Conservation (phyloP, 1,140 invertebrate species). For the Trichonephila clavata region DNA sequence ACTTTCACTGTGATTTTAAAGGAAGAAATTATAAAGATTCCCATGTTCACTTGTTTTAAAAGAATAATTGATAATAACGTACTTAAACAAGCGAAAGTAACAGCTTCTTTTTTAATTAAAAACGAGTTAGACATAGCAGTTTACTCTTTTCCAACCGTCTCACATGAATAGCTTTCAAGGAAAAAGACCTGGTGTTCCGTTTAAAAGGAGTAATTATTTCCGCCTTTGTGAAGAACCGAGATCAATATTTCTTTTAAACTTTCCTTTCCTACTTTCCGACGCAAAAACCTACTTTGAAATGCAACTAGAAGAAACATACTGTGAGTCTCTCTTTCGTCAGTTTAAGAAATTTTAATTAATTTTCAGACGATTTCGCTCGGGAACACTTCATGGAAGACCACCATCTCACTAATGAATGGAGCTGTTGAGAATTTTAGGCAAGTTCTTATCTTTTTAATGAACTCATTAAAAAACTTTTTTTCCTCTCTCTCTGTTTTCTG, state of each 20-base stretch:
- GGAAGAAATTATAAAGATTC: neutral
- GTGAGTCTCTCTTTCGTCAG: neutral
- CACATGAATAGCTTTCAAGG: neutral
- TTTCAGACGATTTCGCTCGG: neutral
- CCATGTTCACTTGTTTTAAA: neutral
- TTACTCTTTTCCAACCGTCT: neutral
- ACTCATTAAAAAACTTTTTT: neutral
- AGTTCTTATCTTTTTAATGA: slow-evolving; percentile 2
- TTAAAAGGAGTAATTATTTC: slow-evolving; percentile 1
- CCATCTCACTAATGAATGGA: neutral
- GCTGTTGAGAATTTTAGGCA: neutral
- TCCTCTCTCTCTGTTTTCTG: neutral
- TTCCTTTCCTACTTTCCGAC: neutral
- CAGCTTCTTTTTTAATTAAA: neutral
- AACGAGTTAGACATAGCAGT: no score
- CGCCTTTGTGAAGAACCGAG: neutral
- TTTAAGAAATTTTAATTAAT: slow-evolving; percentile 2
- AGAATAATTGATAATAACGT: neutral
- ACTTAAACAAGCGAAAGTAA: neutral
- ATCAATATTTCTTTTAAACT: neutral
- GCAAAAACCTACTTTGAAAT: neutral
- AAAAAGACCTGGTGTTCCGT: neutral
- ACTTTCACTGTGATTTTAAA: neutral
- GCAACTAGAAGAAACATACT: neutral
- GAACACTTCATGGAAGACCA: neutral